Base-by-base conservation (phyloP, 1,140 invertebrate species). In the Drosophila kurseongensis region DNA sequence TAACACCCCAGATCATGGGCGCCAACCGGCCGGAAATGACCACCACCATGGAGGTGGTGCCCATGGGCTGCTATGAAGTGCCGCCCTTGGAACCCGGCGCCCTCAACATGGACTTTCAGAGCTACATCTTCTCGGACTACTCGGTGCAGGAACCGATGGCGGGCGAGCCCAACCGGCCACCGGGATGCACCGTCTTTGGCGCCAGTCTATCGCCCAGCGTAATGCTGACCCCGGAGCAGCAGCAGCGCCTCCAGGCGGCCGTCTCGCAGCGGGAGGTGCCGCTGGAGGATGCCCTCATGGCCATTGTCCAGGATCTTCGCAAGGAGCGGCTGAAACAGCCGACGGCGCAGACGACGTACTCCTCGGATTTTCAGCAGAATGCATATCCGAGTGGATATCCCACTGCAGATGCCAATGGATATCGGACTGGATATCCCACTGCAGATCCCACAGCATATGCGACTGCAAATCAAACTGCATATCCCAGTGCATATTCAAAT, bases 201-300 rank as follows among this genome's bases (percentile, higher is more conserved):
- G 69, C 63, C 8, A 29, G 50, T 0, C 38, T 47, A 0, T 75
- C 69, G 38, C 48, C 58, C 0, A 18, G 29, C 0, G 32, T 59
- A 12, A 2, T 63, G 42, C 57, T 80, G 1, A 51, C 18, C 0
- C 7, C 41, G 0, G 40, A 47, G 4, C 45, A 58, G 9, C 71
- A 63, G 62, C 58, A 54, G 36, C 62, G 48, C 0, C 48, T 75
- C n/a, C 75, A 74, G 61, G 32, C 57, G 16, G 75, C 75, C 4
- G 14, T 79, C 1, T 1, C 52, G 12, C 77, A 69, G 45, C 7
- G 40, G 0, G 40, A 58, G 0, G 2, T 57, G 0, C 44, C 78
- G 0, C 23, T 80, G 32, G 12, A 9, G 7, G 58, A 56, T 2
- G 77, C 78, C 2, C 18, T 80, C 4, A 1, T 50, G 29, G 55